A percentile compares a stretch with the other conserved stretches of the same genome.
phyloP scores from a whole-genome alignment of 1,140 invertebrate genomes.

The Paralvinella palmiformis region DNA sequence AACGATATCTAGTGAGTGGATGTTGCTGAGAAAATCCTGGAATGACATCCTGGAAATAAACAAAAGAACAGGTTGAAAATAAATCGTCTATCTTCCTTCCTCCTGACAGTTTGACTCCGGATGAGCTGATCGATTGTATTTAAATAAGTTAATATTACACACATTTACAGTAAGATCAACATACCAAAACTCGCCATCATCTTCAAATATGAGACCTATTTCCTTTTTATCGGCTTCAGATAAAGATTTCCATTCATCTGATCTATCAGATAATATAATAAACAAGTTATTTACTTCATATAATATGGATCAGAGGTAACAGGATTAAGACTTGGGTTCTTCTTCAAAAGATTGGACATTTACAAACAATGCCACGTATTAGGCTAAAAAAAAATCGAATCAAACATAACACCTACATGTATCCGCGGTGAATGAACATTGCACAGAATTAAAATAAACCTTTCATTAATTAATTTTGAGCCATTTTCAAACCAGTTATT shows the following conservation, averaged over 20 bases:
- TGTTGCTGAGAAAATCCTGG: neutral
- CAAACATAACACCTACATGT: too few species aligned
- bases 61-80: neutral
- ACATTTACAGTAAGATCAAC: neutral
- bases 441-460: too few species aligned
- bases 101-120: neutral
- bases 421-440: too few species aligned
- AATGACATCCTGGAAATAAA: slow-evolving; percentile 2
- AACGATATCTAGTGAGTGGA: slow-evolving; percentile 2
- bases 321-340: too few species aligned
- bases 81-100: neutral
- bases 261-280: too few species aligned
- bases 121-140: neutral
- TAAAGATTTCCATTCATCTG: slow-evolving; percentile 85
- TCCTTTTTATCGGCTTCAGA: slow-evolving; percentile 81
- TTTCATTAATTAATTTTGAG: too few species aligned
- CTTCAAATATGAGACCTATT: slow-evolving; percentile 84
- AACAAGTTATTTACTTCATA: too few species aligned
- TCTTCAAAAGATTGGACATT: too few species aligned
- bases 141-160: neutral
- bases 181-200: slow-evolving; percentile 95
- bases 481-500: too few species aligned
- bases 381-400: too few species aligned
- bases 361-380: too few species aligned
- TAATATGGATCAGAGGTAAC: too few species aligned